Base-by-base conservation (phyloP, 2,888 invertebrate species). In the Tupiocoris notatus region DNA sequence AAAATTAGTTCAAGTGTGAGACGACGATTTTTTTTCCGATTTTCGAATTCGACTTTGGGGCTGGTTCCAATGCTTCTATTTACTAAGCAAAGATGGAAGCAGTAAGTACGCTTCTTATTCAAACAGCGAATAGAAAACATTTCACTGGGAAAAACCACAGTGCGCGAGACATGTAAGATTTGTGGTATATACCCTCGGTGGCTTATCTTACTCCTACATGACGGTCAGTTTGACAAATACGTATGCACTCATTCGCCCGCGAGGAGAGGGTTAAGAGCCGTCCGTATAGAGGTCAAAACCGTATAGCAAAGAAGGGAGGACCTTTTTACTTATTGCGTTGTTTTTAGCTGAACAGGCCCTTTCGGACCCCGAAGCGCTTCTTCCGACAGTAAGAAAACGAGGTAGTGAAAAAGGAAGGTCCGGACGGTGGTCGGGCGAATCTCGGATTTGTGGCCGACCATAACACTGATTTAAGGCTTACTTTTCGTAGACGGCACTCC, bases 281-380 rank as follows among this genome's bases (percentile, higher is more conserved):
- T 57, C n/a, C 24, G 3, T 54, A 56, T 7, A 21, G 57, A 67
- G 64, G 64, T 64, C 39, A 39, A 39, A 39, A 39, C 12, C 6
- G 39, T 39, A 39, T 12, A 39, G 39, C 12, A 64, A 9, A 3
- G 20, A 56, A 23, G 6, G 9, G 18, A 57, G 59, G 59, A n/a
- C 24, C 76, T 76, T 76, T 76, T 76, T 76, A 76, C 76, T 76
- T 76, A 76, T 76, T 76, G 76, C 76, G 67, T 76, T 76, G 67
- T 76, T 68, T 76, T 76, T 58, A 65, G 65, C 62, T 20, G 58
- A 70, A 70, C 25, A 25, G 59, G 24, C 54, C 62, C 39, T 23
- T 18, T 22, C 24, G 16, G 63, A 16, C 9, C 7, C 54, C 54
- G 17, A 63, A n/a, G 22, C 39, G 3, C 39, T 39, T 12, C 39